These are phyloP conservation scores for Resseliella maxima DNA, from an alignment of 2,888 invertebrate genomes.

Conservation along the genomic window DNA sequence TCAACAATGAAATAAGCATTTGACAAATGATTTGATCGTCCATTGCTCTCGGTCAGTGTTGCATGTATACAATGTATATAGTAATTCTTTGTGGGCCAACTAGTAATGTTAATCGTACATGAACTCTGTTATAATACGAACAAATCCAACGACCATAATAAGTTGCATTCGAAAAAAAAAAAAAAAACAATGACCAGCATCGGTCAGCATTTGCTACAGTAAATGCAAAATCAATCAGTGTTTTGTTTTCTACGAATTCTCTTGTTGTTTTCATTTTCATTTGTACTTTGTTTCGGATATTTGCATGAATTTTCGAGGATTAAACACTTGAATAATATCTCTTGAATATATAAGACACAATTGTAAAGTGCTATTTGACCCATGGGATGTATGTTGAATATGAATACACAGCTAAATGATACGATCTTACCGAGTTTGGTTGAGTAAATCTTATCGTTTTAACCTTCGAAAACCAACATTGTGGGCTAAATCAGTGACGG, in stretches of 20 bases:
- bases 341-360: not conserved
- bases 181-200: constrained; percentile 13
- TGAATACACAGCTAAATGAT: not conserved
- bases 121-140: not conserved
- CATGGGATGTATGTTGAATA: not conserved
- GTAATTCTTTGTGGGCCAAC: not conserved
- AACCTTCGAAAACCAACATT: constrained; percentile 10
- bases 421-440: not conserved
- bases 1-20: not conserved
- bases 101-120: constrained; percentile 2
- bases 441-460: not conserved
- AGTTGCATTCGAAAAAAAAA: not conserved
- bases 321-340: not conserved
- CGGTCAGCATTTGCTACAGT: not conserved
- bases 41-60: constrained; percentile 2
- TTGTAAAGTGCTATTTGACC: not conserved
- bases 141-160: not conserved
- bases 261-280: too few relatives aligned
- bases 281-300: too few relatives aligned
- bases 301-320: not conserved
- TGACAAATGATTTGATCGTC: not conserved
- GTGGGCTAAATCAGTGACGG: constrained; percentile 37
- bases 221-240: not conserved
- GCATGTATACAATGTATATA: too few relatives aligned
- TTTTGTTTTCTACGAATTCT: not conserved